A percentile compares a stretch with the other conserved stretches of the same genome.
Evolutionary conservation across 2,888 invertebrate species (phyloP).

Genomic region (Eupithecia exiguata): DNA sequence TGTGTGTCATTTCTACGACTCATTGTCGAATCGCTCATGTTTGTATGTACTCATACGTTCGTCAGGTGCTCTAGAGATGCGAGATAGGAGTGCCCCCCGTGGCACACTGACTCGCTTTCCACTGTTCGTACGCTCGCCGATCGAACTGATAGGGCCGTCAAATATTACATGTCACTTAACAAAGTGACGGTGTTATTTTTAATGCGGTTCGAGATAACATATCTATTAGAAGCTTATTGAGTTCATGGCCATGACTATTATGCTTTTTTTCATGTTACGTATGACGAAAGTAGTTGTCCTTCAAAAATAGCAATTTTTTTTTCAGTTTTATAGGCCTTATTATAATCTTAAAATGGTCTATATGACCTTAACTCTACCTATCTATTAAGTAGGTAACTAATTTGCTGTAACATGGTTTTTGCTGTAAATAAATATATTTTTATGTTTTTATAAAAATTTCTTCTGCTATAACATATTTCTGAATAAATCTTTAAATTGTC

Average conservation of each 20-base stretch:
- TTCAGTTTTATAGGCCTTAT: too few species aligned
- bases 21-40: constrained; percentile 7
- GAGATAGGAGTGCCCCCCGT: constrained; percentile 50
- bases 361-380: too few species aligned
- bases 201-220: background rate
- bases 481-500: too few species aligned
- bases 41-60: background rate
- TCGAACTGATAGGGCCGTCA: constrained; percentile 17
- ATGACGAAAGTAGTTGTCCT: background rate
- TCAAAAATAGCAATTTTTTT: too few species aligned
- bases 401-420: too few species aligned
- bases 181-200: constrained; percentile 5
- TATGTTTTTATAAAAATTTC: too few species aligned
- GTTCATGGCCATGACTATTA: constrained; percentile 1
- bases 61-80: constrained; percentile 51
- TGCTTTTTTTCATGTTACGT: background rate
- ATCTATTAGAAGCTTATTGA: background rate
- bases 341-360: too few species aligned
- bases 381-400: too few species aligned
- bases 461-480: too few species aligned
- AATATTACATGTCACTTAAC: constrained; percentile 7
- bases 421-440: too few species aligned
- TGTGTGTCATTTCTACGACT: background rate
- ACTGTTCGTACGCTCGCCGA: constrained; percentile 43
- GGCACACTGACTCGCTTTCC: constrained; percentile 84